Base-by-base conservation (phyloP, 2,888 invertebrate species). In the Mamestra brassicae region DNA sequence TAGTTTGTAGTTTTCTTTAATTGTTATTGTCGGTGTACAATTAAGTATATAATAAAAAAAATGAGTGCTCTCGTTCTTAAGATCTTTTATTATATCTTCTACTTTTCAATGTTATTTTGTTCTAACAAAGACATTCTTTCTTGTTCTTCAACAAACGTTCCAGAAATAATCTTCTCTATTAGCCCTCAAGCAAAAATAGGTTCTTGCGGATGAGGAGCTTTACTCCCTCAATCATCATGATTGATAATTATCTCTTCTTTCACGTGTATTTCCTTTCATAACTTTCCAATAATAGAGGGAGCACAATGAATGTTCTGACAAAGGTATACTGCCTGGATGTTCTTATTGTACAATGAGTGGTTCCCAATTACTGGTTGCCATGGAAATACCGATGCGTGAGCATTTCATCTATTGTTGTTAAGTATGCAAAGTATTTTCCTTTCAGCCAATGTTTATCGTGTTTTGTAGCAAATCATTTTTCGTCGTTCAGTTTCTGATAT, bases 351-450 rank as follows among this genome's bases (percentile, higher is more conserved):
- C 79, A 78, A 75, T 72, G 80, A 82, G 81, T 80, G 75, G 75
- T 84, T 85, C 71, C 87, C 89, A 87, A 88, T 89, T 88, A 88
- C 81, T 68, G 80, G 78, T 80, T 83, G 68, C 78, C 69, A 66
- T 64, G 67, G 73, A 76, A 84, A 84, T 74, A 77, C 66, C 72
- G 76, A 79, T 76, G 76, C 71, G 71, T 74, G 61, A 75, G 80
- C 63, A 71, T 86, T 81, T 54, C 64, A 58, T 79, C 80, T 76
- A 66, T 85, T 80, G 81, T 87, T 73, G 58, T 50, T 36, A 52
- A 69, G 61, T 67, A 72, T 86, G 77, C 62, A 72, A 64, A 68
- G 67, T 68, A 81, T 86, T 74, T 73, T 67, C 60, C 13, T 52
- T 74, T 79, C 74, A 62, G 26, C 8, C 15, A 55, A 6, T 61